Evolutionary conservation across 1,140 invertebrate species (phyloP).

Genomic region (Aphidius gifuensis): DNA sequence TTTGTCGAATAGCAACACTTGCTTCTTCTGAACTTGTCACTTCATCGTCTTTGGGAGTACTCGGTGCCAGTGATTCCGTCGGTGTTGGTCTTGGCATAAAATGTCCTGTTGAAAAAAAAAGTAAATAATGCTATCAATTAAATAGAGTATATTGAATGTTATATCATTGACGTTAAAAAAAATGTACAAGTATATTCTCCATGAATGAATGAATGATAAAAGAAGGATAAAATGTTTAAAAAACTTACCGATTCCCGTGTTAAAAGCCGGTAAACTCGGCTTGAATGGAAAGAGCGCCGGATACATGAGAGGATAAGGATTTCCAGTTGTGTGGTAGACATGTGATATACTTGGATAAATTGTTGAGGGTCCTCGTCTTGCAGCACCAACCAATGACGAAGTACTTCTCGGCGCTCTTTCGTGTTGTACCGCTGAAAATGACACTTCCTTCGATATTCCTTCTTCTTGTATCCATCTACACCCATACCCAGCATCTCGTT

Average conservation of each 20-base stretch:
- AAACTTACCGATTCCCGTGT: constrained; percentile 37
- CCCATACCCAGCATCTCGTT: constrained; percentile 1
- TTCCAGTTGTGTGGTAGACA: constrained; percentile 42
- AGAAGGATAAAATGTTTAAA: background rate
- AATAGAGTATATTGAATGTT: background rate
- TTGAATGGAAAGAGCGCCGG: constrained; percentile 54
- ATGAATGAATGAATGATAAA: background rate
- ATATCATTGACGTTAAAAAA: background rate
- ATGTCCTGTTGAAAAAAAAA: constrained; percentile 28
- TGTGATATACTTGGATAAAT: constrained; percentile 46
- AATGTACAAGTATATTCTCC: background rate
- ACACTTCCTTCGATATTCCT: constrained; percentile 33
- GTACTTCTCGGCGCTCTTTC: constrained; percentile 74
- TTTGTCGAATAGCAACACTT: constrained; percentile 30
- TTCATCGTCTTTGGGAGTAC: constrained; percentile 66
- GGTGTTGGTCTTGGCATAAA: constrained; percentile 41
- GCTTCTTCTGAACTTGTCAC: constrained; percentile 71
- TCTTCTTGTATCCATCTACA: constrained; percentile 7
- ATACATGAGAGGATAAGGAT: constrained; percentile 50
- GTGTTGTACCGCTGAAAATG: constrained; percentile 79
- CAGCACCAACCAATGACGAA: constrained; percentile 50
- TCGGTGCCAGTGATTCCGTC: constrained; percentile 38
- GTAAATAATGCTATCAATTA: background rate
- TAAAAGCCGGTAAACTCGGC: constrained; percentile 43
- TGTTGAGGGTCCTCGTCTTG: constrained; percentile 41